Percentiles rank a stretch among this genome's conserved stretches.
Conservation (phyloP, 2,888 invertebrate genomes). For the Agonopterix arenella region DNA sequence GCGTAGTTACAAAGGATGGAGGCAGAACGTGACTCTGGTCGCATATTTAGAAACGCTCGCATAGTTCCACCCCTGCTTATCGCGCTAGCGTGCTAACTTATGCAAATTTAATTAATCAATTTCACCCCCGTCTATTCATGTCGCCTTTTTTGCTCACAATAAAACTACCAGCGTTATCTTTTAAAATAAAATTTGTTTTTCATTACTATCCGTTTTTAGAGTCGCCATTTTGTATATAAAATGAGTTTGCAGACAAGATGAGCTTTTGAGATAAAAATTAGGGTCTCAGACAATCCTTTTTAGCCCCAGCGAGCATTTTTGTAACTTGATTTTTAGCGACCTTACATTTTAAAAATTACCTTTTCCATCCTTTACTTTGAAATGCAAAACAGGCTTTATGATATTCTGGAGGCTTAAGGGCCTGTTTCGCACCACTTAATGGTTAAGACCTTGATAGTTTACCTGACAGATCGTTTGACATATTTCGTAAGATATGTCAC, state of each 20-base stretch:
- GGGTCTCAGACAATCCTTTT: constrained; percentile 50
- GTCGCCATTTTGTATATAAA: background rate
- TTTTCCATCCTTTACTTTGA: constrained; percentile 12
- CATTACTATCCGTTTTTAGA: too few species aligned
- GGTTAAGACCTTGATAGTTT: too few species aligned
- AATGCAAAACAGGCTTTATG: constrained; percentile 22
- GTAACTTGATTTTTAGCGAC: constrained; percentile 36
- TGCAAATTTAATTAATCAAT: constrained; percentile 74
- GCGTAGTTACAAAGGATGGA: constrained; percentile 7
- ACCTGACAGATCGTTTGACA: too few species aligned
- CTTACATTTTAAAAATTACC: constrained; percentile 38
- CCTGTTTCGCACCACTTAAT: too few species aligned
- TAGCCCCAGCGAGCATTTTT: constrained; percentile 43
- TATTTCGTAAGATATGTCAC: too few species aligned
- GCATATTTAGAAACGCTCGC: constrained; percentile 48
- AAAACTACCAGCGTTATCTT: too few species aligned
- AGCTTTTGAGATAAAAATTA: constrained; percentile 46
- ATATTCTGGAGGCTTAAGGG: constrained; percentile 14
- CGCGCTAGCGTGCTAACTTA: constrained; percentile 62
- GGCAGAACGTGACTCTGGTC: constrained; percentile 55
- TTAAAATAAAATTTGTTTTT: too few species aligned
- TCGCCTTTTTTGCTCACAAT: constrained; percentile 30
- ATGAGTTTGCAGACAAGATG: background rate
- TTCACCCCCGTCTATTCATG: constrained; percentile 44
- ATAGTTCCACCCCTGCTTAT: constrained; percentile 37